Percentiles rank a stretch among this genome's conserved stretches.
Conservation (phyloP, 2,797 vertebrate genomes). For the Aeoliscus strigatus region DNA sequence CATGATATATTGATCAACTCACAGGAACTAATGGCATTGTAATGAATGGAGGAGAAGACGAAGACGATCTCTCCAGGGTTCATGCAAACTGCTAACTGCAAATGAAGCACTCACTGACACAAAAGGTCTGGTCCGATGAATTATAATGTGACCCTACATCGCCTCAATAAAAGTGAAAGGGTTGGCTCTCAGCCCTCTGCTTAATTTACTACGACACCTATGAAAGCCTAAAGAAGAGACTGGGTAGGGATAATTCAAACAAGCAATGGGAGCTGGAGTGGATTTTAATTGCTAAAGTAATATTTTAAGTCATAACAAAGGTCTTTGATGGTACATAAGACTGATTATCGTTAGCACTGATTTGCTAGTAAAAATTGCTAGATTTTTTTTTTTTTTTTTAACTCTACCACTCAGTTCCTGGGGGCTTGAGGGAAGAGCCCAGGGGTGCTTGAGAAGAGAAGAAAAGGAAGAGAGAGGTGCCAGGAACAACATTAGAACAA, state of each 20-base stretch:
- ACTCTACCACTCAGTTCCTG: slow-evolving; percentile 1
- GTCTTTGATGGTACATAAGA: slow-evolving; percentile 7
- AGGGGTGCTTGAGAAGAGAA: slow-evolving; percentile 21
- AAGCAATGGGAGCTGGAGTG: slow-evolving; percentile 17
- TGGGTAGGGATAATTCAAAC: slow-evolving; percentile 35
- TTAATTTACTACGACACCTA: slow-evolving; percentile 78
- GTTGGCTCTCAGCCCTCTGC: slow-evolving; percentile 68
- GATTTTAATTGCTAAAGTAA: slow-evolving; percentile 31
- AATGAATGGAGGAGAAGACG: slow-evolving; percentile 81
- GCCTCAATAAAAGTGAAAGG: slow-evolving; percentile 86
- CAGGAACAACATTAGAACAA: slow-evolving; percentile 59
- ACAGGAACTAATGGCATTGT: slow-evolving; percentile 85
- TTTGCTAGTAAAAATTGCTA: slow-evolving; percentile 29
- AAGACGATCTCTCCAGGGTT: slow-evolving; percentile 85
- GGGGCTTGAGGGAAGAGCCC: slow-evolving; percentile 26
- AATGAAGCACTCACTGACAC: slow-evolving; percentile 82
- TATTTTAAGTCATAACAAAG: too few relatives aligned
- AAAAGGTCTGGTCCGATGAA: slow-evolving; percentile 81
- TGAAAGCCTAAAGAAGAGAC: slow-evolving; percentile 65
- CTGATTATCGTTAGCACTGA: slow-evolving; percentile 20
- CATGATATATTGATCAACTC: slow-evolving; percentile 96
- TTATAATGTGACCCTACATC: slow-evolving; percentile 80
- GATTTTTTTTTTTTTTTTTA: slow-evolving; percentile 5
- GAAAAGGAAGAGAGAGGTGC: slow-evolving; percentile 40
- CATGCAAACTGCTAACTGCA: slow-evolving; percentile 83